A percentile compares a stretch with the other conserved stretches of the same genome.
Evolutionary conservation across 2,888 invertebrate species (phyloP).

Genomic region (Notocelia uddmanniana): DNA sequence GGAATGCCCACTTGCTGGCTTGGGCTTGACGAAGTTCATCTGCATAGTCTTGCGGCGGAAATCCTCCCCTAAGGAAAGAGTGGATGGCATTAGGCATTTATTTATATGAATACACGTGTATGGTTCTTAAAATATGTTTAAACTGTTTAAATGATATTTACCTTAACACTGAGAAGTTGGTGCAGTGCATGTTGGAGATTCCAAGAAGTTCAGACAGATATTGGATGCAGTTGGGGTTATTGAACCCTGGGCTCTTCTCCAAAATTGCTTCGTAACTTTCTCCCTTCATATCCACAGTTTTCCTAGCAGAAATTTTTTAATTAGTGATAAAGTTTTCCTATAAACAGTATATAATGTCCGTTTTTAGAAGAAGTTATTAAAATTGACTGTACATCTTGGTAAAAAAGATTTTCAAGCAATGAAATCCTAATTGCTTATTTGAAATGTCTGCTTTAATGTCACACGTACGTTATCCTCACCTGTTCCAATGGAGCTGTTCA

Average conservation of each 20-base stretch:
- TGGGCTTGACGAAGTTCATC: constrained; percentile 94
- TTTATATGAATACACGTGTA: neutral
- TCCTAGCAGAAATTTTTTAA: constrained; percentile 81
- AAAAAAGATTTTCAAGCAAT: constrained; percentile 64
- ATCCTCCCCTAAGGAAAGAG: constrained; percentile 86
- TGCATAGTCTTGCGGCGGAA: constrained; percentile 93
- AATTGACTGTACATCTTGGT: constrained; percentile 61
- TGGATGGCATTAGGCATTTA: neutral
- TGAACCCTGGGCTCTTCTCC: constrained; percentile 93
- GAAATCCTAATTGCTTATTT: constrained; percentile 63
- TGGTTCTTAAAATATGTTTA: neutral
- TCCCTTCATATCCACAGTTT: constrained; percentile 92
- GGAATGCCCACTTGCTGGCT: constrained; percentile 97
- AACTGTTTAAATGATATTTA: constrained; percentile 64
- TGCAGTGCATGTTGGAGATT: constrained; percentile 89
- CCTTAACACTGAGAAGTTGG: constrained; percentile 90
- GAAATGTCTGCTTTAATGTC: constrained; percentile 68
- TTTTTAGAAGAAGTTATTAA: constrained; percentile 63
- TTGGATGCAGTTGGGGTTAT: constrained; percentile 95
- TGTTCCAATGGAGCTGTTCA: constrained; percentile 84
- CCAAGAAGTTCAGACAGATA: constrained; percentile 92
- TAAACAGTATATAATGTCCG: constrained; percentile 57
- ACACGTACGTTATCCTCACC: constrained; percentile 84
- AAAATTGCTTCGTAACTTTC: constrained; percentile 93
- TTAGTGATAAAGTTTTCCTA: constrained; percentile 55